Percentiles rank a stretch among this genome's conserved stretches.
These are phyloP conservation scores for Pygoscelis antarcticus DNA, from an alignment of 2,113 vertebrate species.

Conservation along the genomic window DNA sequence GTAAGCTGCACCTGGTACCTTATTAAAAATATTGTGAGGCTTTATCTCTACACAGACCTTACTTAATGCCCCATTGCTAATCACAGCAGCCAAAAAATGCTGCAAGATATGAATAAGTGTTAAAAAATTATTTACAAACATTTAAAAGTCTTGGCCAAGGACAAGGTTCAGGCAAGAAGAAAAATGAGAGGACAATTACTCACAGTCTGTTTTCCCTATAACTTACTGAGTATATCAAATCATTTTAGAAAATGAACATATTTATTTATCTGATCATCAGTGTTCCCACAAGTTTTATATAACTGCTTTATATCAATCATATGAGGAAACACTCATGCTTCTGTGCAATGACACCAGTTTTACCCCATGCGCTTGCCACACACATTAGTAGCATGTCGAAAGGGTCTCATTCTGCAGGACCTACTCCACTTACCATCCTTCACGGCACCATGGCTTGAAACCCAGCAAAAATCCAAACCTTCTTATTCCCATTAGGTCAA, in stretches of 20 bases:
- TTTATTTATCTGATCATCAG: neutral
- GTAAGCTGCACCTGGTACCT: neutral
- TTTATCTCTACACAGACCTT: neutral
- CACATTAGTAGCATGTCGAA: neutral
- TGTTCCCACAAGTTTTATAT: neutral
- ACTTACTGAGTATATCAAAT: neutral
- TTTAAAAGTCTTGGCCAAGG: neutral
- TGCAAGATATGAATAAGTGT: neutral
- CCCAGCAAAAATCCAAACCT: neutral
- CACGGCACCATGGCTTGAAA: fast-evolving
- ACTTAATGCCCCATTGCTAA: neutral
- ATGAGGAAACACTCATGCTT: neutral
- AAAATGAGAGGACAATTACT: neutral
- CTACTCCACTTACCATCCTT: neutral
- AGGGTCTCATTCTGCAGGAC: neutral
- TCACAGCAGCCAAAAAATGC: neutral
- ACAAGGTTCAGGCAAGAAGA: neutral
- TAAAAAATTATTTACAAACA: neutral
- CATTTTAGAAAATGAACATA: neutral
- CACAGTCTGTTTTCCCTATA: neutral
- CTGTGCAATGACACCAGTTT: neutral
- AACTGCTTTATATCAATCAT: neutral
- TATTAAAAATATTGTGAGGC: neutral
- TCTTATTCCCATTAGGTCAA: neutral
- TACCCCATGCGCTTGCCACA: neutral